A percentile compares a stretch with the other conserved stretches of the same genome.
phyloP scores from a whole-genome alignment of 2,888 invertebrate genomes.

The Microchrysa polita region DNA sequence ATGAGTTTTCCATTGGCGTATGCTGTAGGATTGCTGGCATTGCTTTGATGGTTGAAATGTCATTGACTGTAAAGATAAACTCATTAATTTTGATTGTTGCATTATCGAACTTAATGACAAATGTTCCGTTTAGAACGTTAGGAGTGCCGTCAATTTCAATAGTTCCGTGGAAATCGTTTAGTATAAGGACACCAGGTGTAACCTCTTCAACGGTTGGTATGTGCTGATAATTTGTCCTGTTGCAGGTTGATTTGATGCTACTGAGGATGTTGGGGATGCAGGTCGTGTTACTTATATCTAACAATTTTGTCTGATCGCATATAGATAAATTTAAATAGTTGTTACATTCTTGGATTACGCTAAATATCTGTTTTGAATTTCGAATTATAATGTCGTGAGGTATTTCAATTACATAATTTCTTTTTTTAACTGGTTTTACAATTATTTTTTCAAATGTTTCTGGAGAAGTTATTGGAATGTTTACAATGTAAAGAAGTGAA shows the following conservation, averaged over 20 bases:
- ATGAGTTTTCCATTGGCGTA: no score
- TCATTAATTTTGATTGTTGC: conserved; percentile 45
- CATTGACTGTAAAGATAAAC: conserved; percentile 38
- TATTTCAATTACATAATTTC: conserved; percentile 11
- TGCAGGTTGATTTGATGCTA: conserved; percentile 47
- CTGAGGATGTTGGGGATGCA: conserved; percentile 49
- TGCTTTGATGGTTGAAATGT: conserved; percentile 41
- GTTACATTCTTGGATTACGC: conserved; percentile 46
- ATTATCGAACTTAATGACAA: conserved; percentile 42
- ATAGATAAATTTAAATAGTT: conserved; percentile 47
- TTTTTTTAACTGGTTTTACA: conserved; percentile 48
- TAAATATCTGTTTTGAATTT: conserved; percentile 47
- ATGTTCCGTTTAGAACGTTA: conserved; percentile 34
- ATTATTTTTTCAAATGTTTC: conserved; percentile 48
- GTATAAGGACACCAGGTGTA: conserved; percentile 45
- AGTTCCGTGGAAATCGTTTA: conserved; percentile 48
- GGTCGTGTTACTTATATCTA: conserved; percentile 45
- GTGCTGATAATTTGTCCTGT: conserved; percentile 46
- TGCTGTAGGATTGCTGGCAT: no score
- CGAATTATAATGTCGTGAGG: conserved; percentile 45
- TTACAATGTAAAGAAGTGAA: conserved; percentile 50
- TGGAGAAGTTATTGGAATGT: conserved; percentile 48
- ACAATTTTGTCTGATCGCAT: conserved; percentile 46
- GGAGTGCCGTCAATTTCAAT: not conserved
- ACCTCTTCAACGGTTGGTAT: conserved; percentile 48